These are phyloP conservation scores for Epinotia brunnichana DNA, from an alignment of 2,888 invertebrate species.

Conservation along the genomic window DNA sequence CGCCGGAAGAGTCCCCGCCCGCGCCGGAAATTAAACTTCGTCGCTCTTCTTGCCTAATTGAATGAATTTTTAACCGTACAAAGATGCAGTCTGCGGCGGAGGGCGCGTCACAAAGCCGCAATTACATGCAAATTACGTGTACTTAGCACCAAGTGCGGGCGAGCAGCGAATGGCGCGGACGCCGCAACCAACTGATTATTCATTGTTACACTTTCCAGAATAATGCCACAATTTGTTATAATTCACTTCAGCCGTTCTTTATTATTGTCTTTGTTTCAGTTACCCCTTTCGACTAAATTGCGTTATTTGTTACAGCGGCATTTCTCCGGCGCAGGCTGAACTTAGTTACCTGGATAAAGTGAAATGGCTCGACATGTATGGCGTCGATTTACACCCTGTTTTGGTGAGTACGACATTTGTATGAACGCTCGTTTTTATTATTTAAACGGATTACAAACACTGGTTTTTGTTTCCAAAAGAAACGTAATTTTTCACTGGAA, in stretches of 20 bases:
- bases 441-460: slow-evolving; percentile 7
- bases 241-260: slow-evolving; percentile 56
- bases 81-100: slow-evolving; percentile 74
- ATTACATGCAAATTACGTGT: slow-evolving; percentile 82
- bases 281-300: slow-evolving; percentile 47
- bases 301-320: slow-evolving; percentile 85
- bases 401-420: slow-evolving; percentile 86
- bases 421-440: slow-evolving; percentile 19
- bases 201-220: slow-evolving; percentile 68
- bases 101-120: slow-evolving; percentile 72
- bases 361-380: slow-evolving; percentile 99
- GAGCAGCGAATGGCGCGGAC: slow-evolving; percentile 51
- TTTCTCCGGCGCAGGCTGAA: slow-evolving; percentile 96
- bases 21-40: slow-evolving; percentile 76
- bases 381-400: slow-evolving; percentile 98
- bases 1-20: slow-evolving; percentile 62
- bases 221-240: slow-evolving; percentile 62
- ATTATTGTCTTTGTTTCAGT: slow-evolving; percentile 42
- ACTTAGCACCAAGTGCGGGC: slow-evolving; percentile 69
- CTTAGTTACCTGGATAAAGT: slow-evolving; percentile 98
- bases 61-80: slow-evolving; percentile 80
- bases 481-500: neutral
- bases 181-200: slow-evolving; percentile 59
- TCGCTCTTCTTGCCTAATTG: slow-evolving; percentile 76
- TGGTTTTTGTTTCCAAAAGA: neutral